Evolutionary conservation across 1,140 invertebrate species (phyloP), one percentile per base, ranked within the genome.

Genomic region (Lordiphosa collinella): DNA sequence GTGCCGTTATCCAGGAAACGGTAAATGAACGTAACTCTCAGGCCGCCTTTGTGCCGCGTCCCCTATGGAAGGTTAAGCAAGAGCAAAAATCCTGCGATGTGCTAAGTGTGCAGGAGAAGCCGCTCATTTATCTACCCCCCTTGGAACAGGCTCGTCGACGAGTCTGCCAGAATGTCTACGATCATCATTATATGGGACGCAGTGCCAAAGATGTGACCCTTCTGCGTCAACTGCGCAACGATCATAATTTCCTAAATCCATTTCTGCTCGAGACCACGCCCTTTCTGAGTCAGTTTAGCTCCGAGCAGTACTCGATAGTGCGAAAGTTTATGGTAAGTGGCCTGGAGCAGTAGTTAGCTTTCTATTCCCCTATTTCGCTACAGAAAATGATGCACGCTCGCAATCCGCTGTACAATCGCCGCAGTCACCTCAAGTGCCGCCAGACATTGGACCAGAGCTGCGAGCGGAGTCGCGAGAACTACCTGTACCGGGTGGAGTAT

Each of bases 341-440:
- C 1, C 13, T n/a, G 0, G 10, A 1, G 0, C 5, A 7, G 1
- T 1, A 10, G 2, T 12, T 1, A 0, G 4, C n/a, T 4, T 0
- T 6, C 0, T 10, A 44, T 32, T 37, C 1, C 2, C 25, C 1
- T 14, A 16, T 53, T 25, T 8, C 3, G 1, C 18, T 16, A n/a
- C 44, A 82, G 86, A 88, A 82, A 78, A 88, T 87, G 71, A 16
- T 88, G 37, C 86, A 88, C 10, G 40, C 63, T 10, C 68, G 86
- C 5, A 56, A 51, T 41, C 86, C 86, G 4, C 22, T 88, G 12
- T 88, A 88, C 32, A 71, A 60, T 7, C 48, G 64, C 8, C 5
- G 18, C 18, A 22, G 34, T 9, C n/a, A 49, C 7, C 5, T 12
- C 0, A 66, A 43, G 14, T 62, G 60, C 43, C 54, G 46, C 1